Percentiles rank a stretch among this genome's conserved stretches.
phyloP scores from a whole-genome alignment of 2,113 vertebrate genomes.

The Machaerirhynchus nigripectus region DNA sequence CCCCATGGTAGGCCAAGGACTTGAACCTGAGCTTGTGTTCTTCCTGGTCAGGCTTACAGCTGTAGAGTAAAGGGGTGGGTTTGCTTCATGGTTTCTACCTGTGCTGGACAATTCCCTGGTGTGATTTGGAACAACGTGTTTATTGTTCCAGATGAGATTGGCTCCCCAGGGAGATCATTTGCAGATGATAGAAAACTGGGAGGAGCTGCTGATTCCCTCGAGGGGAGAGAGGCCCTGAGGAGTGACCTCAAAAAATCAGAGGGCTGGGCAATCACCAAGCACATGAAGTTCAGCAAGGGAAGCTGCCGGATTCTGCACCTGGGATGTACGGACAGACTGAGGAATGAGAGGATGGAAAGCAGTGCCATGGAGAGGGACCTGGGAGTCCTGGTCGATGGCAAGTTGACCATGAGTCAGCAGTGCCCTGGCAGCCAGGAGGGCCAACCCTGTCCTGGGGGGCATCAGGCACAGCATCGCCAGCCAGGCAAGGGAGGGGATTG shows the following conservation, averaged over 20 bases:
- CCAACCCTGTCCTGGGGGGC: background rate
- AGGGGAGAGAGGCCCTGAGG: background rate
- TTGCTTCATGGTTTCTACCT: background rate
- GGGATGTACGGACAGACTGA: background rate
- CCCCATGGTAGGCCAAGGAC: background rate
- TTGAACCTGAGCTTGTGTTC: background rate
- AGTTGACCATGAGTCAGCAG: background rate
- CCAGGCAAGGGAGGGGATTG: background rate
- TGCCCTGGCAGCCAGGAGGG: background rate
- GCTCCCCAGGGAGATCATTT: background rate
- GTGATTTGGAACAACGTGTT: background rate
- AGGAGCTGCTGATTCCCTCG: background rate
- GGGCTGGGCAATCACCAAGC: background rate
- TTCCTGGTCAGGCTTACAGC: background rate
- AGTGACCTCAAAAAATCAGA: background rate
- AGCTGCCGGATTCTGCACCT: background rate
- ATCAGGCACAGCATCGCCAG: background rate
- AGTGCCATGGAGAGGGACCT: accelerated
- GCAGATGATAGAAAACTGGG: background rate
- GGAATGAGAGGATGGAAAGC: background rate
- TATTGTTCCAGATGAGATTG: background rate
- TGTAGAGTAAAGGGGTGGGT: accelerated
- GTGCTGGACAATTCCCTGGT: background rate
- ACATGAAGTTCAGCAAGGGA: no score
- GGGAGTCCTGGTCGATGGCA: background rate